These are phyloP conservation scores for Triplophysa siluroides DNA, from an alignment of 2,113 vertebrate species.

Conservation along the genomic window DNA sequence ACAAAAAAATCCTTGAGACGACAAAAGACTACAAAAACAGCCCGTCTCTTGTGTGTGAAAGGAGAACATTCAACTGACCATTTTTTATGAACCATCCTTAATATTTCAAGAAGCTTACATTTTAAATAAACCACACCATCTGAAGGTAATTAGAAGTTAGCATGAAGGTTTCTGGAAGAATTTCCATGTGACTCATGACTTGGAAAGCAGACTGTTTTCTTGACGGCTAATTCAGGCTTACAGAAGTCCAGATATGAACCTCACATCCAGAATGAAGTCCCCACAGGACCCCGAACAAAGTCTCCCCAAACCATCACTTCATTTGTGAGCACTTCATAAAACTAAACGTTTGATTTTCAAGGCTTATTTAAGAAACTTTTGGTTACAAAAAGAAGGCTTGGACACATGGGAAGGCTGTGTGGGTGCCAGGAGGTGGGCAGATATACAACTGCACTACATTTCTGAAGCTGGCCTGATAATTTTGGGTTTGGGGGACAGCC, in stretches of 20 bases:
- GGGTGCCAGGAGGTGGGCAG: neutral
- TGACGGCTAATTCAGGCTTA: no score
- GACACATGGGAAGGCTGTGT: neutral
- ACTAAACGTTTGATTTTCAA: neutral
- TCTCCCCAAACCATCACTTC: neutral
- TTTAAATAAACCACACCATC: neutral
- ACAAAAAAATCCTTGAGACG: neutral
- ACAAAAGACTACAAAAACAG: no score
- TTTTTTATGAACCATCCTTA: no score
- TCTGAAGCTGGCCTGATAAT: conserved; percentile 61
- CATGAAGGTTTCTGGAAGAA: neutral
- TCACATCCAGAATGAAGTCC: no score
- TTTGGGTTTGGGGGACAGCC: conserved; percentile 55
- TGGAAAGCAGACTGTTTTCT: neutral
- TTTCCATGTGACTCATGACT: neutral
- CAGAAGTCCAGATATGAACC: neutral
- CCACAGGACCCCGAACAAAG: no score
- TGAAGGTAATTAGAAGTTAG: neutral
- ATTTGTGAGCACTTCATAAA: neutral
- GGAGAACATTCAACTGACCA: no score
- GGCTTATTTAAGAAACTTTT: conserved; percentile 36
- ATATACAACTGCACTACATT: conserved; percentile 14
- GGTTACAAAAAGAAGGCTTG: neutral
- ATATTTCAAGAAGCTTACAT: neutral
- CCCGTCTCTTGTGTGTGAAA: no score